phyloP scores from a whole-genome alignment of 2,113 vertebrate genomes.

The Xiphophorus couchianus region DNA sequence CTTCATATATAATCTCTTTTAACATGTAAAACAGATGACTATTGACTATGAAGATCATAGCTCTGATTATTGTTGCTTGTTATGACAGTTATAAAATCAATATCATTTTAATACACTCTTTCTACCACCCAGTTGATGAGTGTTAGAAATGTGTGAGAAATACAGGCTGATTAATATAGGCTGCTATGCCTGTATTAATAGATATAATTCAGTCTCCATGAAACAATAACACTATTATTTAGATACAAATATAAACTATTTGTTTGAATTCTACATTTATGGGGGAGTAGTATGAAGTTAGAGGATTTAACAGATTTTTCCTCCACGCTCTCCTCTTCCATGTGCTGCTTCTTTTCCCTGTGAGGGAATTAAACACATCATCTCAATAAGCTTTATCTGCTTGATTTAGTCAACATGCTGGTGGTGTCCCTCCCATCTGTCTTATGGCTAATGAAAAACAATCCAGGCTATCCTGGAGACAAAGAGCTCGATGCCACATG shows the following conservation, averaged over 20 bases:
- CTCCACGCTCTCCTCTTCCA: neutral
- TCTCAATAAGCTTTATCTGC: slow-evolving; percentile 31
- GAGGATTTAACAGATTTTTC: neutral
- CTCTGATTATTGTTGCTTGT: too few species aligned
- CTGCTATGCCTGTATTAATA: too few species aligned
- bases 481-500: slow-evolving; percentile 8
- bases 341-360: neutral
- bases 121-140: too few species aligned
- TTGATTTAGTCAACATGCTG: slow-evolving; percentile 47
- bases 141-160: too few species aligned
- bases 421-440: slow-evolving; percentile 28
- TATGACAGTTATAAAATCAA: too few species aligned
- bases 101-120: too few species aligned
- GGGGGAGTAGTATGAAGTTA: neutral
- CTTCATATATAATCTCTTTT: too few species aligned
- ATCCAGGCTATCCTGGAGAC: slow-evolving; percentile 32
- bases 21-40: too few species aligned
- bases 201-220: too few species aligned
- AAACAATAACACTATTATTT: too few species aligned
- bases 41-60: too few species aligned
- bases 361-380: slow-evolving; percentile 27
- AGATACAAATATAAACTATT: neutral
- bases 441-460: slow-evolving; percentile 42
- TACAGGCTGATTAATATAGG: too few species aligned
- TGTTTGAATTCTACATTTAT: neutral